These are phyloP conservation scores for Triops longicaudatus DNA, from an alignment of 1,140 invertebrate species.

Conservation along the genomic window DNA sequence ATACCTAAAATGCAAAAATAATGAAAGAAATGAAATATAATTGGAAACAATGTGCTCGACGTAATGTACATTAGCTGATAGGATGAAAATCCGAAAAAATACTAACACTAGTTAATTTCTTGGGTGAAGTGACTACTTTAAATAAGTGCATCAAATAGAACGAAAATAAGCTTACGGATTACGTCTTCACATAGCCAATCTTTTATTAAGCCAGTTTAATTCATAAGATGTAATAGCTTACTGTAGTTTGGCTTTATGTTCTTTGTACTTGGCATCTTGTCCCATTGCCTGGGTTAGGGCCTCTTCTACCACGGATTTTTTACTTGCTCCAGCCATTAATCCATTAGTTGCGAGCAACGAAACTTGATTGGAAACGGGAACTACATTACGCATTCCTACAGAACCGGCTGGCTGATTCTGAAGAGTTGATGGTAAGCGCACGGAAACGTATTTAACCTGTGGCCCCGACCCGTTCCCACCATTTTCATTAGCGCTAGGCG, in stretches of 20 bases:
- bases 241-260: constrained; percentile 19
- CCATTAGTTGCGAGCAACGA: background rate
- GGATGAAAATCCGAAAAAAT: no score
- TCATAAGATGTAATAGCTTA: background rate
- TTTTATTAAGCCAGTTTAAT: no score
- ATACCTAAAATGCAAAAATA: constrained; percentile 13
- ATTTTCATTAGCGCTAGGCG: background rate
- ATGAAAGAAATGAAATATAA: background rate
- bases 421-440: background rate
- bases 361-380: background rate
- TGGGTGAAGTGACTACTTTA: no score
- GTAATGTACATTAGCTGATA: background rate
- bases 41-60: background rate
- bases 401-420: background rate
- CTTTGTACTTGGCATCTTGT: background rate
- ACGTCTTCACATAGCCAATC: no score
- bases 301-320: background rate
- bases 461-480: background rate
- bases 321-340: background rate
- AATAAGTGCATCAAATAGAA: no score
- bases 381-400: background rate
- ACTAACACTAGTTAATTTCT: no score
- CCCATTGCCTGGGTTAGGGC: background rate
- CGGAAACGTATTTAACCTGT: background rate
- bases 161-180: no score